These are phyloP conservation scores for Pipistrellus pipistrellus DNA, from an alignment of 2,797 vertebrate species.

Conservation along the genomic window DNA sequence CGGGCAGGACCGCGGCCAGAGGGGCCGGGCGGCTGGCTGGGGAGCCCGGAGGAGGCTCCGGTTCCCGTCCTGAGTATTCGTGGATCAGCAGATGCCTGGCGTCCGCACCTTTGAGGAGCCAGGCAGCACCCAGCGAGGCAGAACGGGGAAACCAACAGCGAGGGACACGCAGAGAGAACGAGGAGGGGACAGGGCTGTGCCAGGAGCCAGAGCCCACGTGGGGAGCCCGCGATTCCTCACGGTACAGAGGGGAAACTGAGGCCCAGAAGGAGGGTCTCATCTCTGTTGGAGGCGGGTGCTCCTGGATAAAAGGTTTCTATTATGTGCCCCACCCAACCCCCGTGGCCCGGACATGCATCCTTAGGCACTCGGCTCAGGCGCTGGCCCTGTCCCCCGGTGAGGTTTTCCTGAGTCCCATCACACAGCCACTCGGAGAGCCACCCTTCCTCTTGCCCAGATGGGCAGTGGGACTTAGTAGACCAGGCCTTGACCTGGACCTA, in stretches of 20 bases:
- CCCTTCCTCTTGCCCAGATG: background rate
- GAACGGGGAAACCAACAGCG: constrained; percentile 7
- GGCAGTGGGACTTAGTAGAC: background rate
- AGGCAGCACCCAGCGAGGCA: constrained; percentile 25
- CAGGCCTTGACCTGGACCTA: background rate
- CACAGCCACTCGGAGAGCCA: background rate
- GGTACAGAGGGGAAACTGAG: background rate
- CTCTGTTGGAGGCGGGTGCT: background rate
- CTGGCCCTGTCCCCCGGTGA: background rate
- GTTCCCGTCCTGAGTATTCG: constrained; percentile 83
- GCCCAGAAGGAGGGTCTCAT: background rate
- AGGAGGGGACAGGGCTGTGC: background rate
- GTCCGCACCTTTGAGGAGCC: constrained; percentile 62
- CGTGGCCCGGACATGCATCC: background rate
- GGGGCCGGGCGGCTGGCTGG: constrained; percentile 57
- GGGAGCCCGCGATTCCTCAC: background rate
- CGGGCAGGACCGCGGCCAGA: constrained; percentile 69
- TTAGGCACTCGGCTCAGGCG: background rate
- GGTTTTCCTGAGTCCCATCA: background rate
- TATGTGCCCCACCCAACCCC: background rate
- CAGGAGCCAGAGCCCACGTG: no score
- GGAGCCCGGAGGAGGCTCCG: constrained; percentile 70
- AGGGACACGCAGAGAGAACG: background rate
- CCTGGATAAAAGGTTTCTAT: background rate
- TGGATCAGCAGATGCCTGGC: constrained; percentile 81